phyloP scores from a whole-genome alignment of 2,888 invertebrate genomes.

The Leptopilina drosophilae region DNA sequence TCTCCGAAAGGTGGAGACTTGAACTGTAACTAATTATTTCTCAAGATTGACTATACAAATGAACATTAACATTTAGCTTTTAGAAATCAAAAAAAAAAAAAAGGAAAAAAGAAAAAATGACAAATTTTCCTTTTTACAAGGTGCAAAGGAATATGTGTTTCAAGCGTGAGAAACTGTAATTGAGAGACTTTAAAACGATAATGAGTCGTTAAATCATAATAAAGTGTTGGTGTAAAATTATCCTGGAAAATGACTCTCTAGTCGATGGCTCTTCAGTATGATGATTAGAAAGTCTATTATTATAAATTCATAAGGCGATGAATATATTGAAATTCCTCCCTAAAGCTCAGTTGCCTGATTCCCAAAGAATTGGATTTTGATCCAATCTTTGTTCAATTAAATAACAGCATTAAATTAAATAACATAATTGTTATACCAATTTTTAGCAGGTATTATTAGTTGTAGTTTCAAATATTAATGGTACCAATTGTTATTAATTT shows the following conservation, averaged over 20 bases:
- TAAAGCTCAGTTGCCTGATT: too few species aligned
- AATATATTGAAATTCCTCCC: background rate
- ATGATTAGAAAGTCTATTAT: conserved; percentile 2
- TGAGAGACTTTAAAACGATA: conserved; percentile 17
- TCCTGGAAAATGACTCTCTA: background rate
- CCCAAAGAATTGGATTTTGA: too few species aligned
- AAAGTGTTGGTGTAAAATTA: background rate
- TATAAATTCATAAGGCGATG: background rate
- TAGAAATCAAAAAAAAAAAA: background rate
- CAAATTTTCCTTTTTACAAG: background rate
- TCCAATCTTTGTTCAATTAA: too few species aligned
- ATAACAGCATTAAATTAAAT: too few species aligned
- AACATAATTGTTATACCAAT: too few species aligned
- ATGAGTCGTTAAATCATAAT: conserved; percentile 20
- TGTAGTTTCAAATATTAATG: too few species aligned
- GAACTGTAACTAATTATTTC: conserved; percentile 35
- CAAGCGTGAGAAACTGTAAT: conserved; percentile 27
- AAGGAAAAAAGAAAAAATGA: too few species aligned
- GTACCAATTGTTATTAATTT: too few species aligned
- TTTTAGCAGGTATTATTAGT: too few species aligned
- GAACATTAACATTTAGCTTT: conserved; percentile 8
- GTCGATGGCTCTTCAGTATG: background rate
- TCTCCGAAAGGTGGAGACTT: conserved; percentile 28
- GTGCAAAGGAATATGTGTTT: background rate
- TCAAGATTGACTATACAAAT: conserved; percentile 33